A percentile compares a stretch with the other conserved stretches of the same genome.
Conservation (phyloP, 2,113 vertebrate genomes). For the Corythornis madagascariensis region DNA sequence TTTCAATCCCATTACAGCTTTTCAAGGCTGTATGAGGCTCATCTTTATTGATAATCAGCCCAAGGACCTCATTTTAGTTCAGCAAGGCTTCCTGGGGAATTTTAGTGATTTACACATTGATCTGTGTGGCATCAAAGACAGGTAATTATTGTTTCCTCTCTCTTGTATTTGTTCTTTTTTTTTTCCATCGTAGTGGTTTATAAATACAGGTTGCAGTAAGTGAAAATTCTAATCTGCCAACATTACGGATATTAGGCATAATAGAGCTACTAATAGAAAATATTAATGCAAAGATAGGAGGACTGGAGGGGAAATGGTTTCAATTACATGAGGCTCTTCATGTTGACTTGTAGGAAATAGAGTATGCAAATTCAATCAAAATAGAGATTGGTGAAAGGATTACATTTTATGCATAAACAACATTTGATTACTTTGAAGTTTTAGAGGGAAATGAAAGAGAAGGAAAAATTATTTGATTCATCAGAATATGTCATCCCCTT, state of each 20-base stretch:
- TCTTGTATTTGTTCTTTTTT: conserved; percentile 55
- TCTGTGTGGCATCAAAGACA: conserved; percentile 96
- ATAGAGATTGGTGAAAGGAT: conserved; percentile 73
- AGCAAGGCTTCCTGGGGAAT: conserved; percentile 91
- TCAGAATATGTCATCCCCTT: conserved; percentile 49
- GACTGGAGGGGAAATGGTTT: conserved; percentile 67
- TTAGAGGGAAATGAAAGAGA: conserved; percentile 41
- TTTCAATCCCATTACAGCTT: conserved; percentile 83
- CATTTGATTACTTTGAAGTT: conserved; percentile 74
- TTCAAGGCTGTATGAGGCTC: conserved; percentile 96
- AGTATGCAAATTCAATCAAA: conserved; percentile 78
- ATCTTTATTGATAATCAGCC: conserved; percentile 94
- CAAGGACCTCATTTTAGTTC: conserved; percentile 88
- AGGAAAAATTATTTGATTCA: conserved; percentile 60
- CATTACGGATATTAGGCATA: conserved; percentile 73
- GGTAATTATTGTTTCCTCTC: conserved; percentile 83
- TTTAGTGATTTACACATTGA: conserved; percentile 93
- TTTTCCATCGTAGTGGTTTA: conserved; percentile 56
- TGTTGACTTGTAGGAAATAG: conserved; percentile 71
- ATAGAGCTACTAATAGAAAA: conserved; percentile 73
- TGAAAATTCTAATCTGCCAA: conserved; percentile 64
- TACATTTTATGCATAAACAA: conserved; percentile 76
- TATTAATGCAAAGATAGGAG: conserved; percentile 63
- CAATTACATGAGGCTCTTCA: conserved; percentile 69
- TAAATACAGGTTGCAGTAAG: conserved; percentile 69